phyloP scores from a whole-genome alignment of 2,888 invertebrate genomes.

The Callosobruchus maculatus region DNA sequence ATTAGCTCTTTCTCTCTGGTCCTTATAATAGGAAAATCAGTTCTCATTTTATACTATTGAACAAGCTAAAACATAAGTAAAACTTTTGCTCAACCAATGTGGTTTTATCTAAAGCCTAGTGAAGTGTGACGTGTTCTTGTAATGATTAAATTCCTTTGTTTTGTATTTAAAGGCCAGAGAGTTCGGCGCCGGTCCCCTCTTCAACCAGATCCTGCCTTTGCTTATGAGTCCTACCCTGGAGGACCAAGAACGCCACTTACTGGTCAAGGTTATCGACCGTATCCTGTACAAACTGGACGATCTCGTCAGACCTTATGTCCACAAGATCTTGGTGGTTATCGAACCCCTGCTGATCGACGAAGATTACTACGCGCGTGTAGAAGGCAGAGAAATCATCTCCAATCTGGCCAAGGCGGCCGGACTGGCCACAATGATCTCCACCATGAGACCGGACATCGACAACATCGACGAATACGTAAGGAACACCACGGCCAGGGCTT shows the following conservation, averaged over 20 bases:
- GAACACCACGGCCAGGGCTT: slow-evolving; percentile 98
- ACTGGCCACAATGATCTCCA: slow-evolving; percentile 99
- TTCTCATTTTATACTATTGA: too few species aligned
- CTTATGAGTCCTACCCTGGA: slow-evolving; percentile 99
- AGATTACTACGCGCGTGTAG: slow-evolving; percentile 99
- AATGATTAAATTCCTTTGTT: too few species aligned
- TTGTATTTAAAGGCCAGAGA: slow-evolving; percentile 70
- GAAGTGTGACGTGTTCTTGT: too few species aligned
- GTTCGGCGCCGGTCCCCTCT: slow-evolving; percentile 96
- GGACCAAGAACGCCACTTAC: slow-evolving; percentile 97
- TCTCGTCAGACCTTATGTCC: slow-evolving; percentile 97
- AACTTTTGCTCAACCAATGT: too few species aligned
- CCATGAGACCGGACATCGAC: slow-evolving; percentile 99
- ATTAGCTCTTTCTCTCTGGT: too few species aligned
- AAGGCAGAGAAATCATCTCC: slow-evolving; percentile 98
- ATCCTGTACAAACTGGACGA: slow-evolving; percentile 98
- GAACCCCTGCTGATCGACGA: slow-evolving; percentile 98
- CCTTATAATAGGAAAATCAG: too few species aligned
- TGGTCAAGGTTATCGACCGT: slow-evolving; percentile 98
- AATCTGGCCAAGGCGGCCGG: slow-evolving; percentile 99
- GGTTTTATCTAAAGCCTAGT: too few species aligned
- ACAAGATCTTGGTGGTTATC: slow-evolving; percentile 99
- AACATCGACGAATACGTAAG: slow-evolving; percentile 99
- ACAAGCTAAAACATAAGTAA: too few species aligned
- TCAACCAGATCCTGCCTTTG: slow-evolving; percentile 97